A percentile compares a stretch with the other conserved stretches of the same genome.
Conservation (phyloP, 2,888 invertebrate species). For the Arrhopalites spinosus region DNA sequence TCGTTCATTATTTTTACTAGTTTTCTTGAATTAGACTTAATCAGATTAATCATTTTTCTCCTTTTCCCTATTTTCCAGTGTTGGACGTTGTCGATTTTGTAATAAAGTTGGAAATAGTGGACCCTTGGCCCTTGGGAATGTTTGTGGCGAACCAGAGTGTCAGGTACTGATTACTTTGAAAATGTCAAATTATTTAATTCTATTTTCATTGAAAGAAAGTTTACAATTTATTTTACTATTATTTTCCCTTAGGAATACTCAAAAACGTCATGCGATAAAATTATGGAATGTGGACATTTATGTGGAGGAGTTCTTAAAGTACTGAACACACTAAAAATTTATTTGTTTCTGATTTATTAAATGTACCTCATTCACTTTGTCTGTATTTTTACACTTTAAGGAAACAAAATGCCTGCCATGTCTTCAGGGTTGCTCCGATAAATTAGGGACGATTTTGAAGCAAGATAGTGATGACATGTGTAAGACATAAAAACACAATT, state of each 20-base stretch:
- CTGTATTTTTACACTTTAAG: too few relatives aligned
- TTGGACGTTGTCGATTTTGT: slow-evolving; percentile 88
- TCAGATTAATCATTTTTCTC: too few relatives aligned
- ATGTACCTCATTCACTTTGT: too few relatives aligned
- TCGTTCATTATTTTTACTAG: too few relatives aligned
- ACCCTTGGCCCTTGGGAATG: slow-evolving; percentile 85
- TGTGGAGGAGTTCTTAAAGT: slow-evolving; percentile 91
- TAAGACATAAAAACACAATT: slow-evolving; percentile 39
- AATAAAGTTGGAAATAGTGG: slow-evolving; percentile 81
- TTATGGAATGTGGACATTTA: slow-evolving; percentile 84
- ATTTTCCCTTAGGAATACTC: slow-evolving; percentile 70
- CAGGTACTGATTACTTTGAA: slow-evolving; percentile 64
- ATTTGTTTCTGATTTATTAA: too few relatives aligned
- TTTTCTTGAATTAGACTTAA: too few relatives aligned
- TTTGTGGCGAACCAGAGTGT: slow-evolving; percentile 92
- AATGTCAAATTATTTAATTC: slow-evolving; percentile 58
- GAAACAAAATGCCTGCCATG: slow-evolving; percentile 87
- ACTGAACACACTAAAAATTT: too few relatives aligned
- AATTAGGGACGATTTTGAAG: slow-evolving; percentile 64
- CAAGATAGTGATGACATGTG: slow-evolving; percentile 99
- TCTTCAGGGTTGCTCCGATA: slow-evolving; percentile 73
- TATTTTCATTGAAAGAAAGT: not conserved
- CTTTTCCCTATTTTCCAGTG: too few relatives aligned
- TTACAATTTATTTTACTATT: not conserved
- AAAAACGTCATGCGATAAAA: slow-evolving; percentile 79